A percentile compares a stretch with the other conserved stretches of the same genome.
These are phyloP conservation scores for Drosophila vallismaia DNA, from an alignment of 2,888 invertebrate species.

Conservation along the genomic window DNA sequence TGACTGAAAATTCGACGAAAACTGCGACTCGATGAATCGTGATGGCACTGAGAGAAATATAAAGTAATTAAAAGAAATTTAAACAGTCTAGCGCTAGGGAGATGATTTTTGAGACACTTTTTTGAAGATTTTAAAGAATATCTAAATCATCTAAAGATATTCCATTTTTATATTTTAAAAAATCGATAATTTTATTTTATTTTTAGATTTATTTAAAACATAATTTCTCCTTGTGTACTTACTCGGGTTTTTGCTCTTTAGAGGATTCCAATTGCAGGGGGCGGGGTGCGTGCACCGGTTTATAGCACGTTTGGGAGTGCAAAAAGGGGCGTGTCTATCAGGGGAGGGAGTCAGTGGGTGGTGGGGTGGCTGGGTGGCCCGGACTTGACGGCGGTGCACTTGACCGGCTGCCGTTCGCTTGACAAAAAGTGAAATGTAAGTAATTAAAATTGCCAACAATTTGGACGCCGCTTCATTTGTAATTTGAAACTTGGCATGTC, in stretches of 20 bases:
- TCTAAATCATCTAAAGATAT: too few species aligned
- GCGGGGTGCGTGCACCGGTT: constrained; percentile 59
- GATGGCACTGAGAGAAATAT: constrained; percentile 20
- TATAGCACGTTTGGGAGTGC: constrained; percentile 62
- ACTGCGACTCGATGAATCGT: constrained; percentile 40
- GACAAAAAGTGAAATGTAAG: constrained; percentile 69
- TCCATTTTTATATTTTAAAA: too few species aligned
- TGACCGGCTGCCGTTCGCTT: constrained; percentile 66
- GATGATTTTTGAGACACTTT: too few species aligned
- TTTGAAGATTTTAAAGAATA: too few species aligned
- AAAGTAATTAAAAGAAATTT: background rate
- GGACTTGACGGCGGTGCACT: constrained; percentile 49
- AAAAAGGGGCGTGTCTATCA: constrained; percentile 5
- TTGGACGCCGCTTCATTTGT: constrained; percentile 47
- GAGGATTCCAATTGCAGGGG: constrained; percentile 27
- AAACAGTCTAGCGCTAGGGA: too few species aligned
- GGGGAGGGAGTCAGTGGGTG: background rate
- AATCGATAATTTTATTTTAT: too few species aligned
- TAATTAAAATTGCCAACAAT: constrained; percentile 73
- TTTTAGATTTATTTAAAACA: background rate
- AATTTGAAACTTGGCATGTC: constrained; percentile 46
- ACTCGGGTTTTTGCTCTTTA: constrained; percentile 30
- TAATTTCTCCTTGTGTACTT: constrained; percentile 6
- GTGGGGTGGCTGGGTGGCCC: background rate
- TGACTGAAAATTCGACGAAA: constrained; percentile 19